These are phyloP conservation scores for Myopa tessellatipennis DNA, from an alignment of 2,888 invertebrate genomes.

Conservation along the genomic window DNA sequence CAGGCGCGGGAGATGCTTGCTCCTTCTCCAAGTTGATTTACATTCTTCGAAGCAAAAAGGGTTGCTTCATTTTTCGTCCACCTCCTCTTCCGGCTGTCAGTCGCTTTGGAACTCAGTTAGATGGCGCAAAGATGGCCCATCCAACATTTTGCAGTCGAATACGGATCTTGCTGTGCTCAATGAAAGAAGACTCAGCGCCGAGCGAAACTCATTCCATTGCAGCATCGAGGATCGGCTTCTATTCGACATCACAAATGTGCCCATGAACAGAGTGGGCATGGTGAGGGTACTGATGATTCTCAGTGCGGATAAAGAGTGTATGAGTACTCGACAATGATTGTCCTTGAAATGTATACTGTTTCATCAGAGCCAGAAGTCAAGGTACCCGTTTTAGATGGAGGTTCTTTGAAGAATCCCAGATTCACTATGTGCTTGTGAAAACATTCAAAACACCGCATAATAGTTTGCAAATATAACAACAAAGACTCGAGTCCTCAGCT, in stretches of 20 bases:
- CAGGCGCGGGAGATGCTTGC: constrained; percentile 57
- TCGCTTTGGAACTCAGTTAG: neutral
- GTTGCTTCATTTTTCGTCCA: constrained; percentile 52
- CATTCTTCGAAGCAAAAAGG: constrained; percentile 39
- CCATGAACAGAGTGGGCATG: no score
- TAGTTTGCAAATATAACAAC: neutral
- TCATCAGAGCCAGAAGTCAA: no score
- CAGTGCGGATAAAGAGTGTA: no score
- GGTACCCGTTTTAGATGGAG: no score
- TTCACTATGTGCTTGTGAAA: no score
- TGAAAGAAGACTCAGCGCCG: neutral
- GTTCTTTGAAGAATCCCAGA: no score
- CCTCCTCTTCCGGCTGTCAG: constrained; percentile 64
- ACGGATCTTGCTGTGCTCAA: no score
- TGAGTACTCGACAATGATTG: no score
- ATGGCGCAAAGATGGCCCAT: neutral
- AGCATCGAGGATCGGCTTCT: neutral
- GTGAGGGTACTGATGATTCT: no score
- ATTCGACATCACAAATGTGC: no score
- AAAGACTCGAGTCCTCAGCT: neutral
- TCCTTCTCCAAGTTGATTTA: constrained; percentile 55
- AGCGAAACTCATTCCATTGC: neutral
- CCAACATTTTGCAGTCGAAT: no score
- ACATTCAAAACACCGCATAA: neutral
- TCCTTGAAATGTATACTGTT: no score